Base-by-base conservation (phyloP, 2,797 vertebrate species). In the Merluccius polli region DNA sequence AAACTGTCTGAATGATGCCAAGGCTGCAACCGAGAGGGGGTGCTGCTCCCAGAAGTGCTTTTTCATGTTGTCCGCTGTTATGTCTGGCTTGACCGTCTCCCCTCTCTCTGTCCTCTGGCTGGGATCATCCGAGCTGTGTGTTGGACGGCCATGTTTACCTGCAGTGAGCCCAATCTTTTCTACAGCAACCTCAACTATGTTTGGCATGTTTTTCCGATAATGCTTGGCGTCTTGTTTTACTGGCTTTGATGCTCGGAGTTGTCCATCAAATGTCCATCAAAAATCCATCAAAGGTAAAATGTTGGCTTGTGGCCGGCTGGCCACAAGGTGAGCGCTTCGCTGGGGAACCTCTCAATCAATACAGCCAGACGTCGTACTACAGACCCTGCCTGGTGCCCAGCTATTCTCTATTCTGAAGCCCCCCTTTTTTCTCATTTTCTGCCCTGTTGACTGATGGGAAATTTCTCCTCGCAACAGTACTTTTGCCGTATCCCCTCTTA, bases 301-400 rank as follows among this genome's bases (percentile, higher is more conserved):
- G 76, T 72, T 85, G 1, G 3, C 44, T 29, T 72, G 77, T 85
- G 1, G 3, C 44, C 31, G 73, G 77, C 69, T 48, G 78, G 76
- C 79, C 85, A 83, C 83, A 86, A 88, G 85, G 86, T 86, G 83
- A 75, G 21, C 74, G 72, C 78, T 36, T 1, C 70, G 78, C 76
- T 81, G 76, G 85, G 41, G 84, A 87, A 81, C 81, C 75, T 83
- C 77, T 83, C 63, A 69, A 88, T 89, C 86, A 85, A 88, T 89
- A 86, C 44, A 70, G 75, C 74, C 74, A 84, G 79, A 83, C 68
- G 32, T 79, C n/a, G 78, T 78, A 82, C 82, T 78, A 82, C 82
- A 75, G 76, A 38, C 68, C 80, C 73, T n/a, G 48, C 31, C 38
- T 33, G 2, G 71, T 44, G 41, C 41, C 41, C 13, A 44, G 13